Percentiles rank a stretch among this genome's conserved stretches.
These are phyloP conservation scores for Octodonta nipae DNA, from an alignment of 2,888 invertebrate species.

Conservation along the genomic window DNA sequence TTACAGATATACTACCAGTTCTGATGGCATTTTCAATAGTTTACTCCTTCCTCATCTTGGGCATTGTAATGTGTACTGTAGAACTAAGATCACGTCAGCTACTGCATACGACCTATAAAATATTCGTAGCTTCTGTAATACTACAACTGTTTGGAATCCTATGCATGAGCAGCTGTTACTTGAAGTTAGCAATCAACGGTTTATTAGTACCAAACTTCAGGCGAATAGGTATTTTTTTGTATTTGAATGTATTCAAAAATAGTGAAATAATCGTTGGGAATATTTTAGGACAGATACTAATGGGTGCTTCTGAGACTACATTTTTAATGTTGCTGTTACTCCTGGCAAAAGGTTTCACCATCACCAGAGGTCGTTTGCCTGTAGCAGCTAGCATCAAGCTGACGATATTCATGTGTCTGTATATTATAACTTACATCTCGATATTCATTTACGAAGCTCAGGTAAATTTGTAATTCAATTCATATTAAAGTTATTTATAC, in stretches of 20 bases:
- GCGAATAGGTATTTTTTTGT: constrained; percentile 37
- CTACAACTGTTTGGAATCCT: constrained; percentile 59
- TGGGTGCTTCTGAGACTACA: constrained; percentile 58
- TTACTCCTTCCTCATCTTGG: constrained; percentile 57
- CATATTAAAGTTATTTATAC: too few relatives aligned
- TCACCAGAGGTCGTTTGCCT: constrained; percentile 71
- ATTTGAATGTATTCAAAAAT: background rate
- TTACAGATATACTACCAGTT: constrained; percentile 73
- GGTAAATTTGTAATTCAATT: constrained; percentile 37
- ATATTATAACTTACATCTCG: constrained; percentile 56
- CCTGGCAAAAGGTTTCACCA: constrained; percentile 80
- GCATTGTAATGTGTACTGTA: constrained; percentile 60
- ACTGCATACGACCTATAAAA: constrained; percentile 76
- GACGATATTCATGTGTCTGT: constrained; percentile 66
- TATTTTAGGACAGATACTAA: constrained; percentile 53
- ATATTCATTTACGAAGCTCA: constrained; percentile 71
- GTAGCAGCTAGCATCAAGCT: constrained; percentile 60
- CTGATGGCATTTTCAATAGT: constrained; percentile 60
- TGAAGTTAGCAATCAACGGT: constrained; percentile 67
- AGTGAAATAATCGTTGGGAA: background rate
- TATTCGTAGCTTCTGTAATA: constrained; percentile 60
- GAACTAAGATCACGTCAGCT: constrained; percentile 67
- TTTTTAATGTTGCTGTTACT: constrained; percentile 68
- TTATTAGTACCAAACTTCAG: constrained; percentile 40
- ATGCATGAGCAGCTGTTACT: constrained; percentile 54